Evolutionary conservation across 2,797 vertebrate species (phyloP).

Genomic region (Dryobates pubescens): DNA sequence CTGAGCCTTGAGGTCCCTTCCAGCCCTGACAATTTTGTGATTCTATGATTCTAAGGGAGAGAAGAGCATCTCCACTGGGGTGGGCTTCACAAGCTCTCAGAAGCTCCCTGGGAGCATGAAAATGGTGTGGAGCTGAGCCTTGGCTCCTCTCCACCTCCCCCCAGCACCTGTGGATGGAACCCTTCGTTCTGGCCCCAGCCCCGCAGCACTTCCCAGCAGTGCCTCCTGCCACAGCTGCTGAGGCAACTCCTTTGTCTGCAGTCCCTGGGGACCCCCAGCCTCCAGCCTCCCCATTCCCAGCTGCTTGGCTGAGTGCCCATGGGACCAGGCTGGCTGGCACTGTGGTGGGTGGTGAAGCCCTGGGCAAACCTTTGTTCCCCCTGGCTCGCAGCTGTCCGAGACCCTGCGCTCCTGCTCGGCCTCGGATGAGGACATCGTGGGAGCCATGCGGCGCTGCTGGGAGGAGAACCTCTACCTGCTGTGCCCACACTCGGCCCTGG

Average conservation of each 20-base stretch:
- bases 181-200: fast-evolving
- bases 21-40: no score
- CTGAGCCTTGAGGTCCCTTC: no score
- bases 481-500: conserved; percentile 93
- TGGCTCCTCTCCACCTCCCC: neutral
- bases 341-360: fast-evolving
- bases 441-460: conserved; percentile 89
- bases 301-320: neutral
- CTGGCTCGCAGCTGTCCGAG: conserved; percentile 74
- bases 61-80: neutral
- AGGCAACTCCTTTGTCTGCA: neutral
- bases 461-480: conserved; percentile 88
- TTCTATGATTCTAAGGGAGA: neutral
- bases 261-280: neutral
- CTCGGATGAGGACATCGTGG: conserved; percentile 82
- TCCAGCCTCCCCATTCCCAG: neutral
- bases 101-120: neutral
- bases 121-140: neutral
- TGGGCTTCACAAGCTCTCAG: neutral
- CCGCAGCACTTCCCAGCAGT: fast-evolving
- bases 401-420: conserved; percentile 78
- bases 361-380: neutral
- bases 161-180: neutral
- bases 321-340: neutral
- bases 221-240: neutral